Conservation (phyloP, 2,113 vertebrate genomes). For the Diadophis punctatus region DNA sequence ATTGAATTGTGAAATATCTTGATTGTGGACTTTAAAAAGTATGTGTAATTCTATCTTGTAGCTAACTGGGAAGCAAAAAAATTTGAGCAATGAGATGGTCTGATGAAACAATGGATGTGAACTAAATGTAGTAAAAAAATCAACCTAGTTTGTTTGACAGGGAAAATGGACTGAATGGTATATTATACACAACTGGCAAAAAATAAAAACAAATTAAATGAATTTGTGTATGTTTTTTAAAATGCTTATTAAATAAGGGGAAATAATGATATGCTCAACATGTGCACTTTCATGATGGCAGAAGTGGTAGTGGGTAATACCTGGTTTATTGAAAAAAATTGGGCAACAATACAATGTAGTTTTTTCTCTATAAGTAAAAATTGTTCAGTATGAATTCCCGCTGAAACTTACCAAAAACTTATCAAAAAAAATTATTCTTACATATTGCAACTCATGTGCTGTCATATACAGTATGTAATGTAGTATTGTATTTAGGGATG, state of each 20-base stretch:
- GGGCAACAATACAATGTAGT: no score
- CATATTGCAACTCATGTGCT: no score
- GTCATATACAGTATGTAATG: no score
- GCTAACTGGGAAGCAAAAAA: neutral
- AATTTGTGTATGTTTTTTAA: neutral
- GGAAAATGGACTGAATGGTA: neutral
- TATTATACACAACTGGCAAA: neutral
- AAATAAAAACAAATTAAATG: neutral
- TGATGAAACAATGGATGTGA: neutral
- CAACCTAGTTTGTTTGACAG: neutral
- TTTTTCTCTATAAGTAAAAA: no score
- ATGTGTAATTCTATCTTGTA: neutral
- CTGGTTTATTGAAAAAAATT: neutral
- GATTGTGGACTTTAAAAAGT: no score
- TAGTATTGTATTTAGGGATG: no score
- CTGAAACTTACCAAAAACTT: no score
- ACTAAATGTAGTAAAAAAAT: neutral
- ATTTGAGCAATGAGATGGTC: neutral
- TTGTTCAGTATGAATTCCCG: no score
- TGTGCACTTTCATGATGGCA: neutral
- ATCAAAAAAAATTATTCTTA: no score
- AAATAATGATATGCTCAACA: neutral
- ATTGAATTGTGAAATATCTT: no score
- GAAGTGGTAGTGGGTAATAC: neutral
- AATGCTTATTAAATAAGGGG: neutral